Evolutionary conservation across 1,140 invertebrate species (phyloP).

Genomic region (Grapholita molesta): DNA sequence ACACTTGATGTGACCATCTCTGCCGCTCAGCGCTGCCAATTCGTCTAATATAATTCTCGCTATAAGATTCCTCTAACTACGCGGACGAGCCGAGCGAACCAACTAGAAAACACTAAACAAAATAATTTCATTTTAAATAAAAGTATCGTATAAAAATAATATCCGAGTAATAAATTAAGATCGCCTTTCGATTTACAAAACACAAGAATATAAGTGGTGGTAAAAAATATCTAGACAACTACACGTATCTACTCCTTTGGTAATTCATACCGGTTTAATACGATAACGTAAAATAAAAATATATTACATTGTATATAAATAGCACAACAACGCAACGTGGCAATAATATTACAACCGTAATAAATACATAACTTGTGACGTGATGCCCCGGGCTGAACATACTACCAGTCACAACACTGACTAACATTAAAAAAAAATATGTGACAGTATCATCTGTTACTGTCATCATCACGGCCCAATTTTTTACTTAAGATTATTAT

Average conservation of each 20-base stretch:
- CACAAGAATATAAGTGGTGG: conserved; percentile 5
- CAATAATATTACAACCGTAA: conserved; percentile 43
- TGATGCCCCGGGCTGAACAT: neutral
- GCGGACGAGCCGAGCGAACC: conserved; percentile 24
- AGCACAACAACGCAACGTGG: conserved; percentile 41
- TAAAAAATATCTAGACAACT: conserved; percentile 49
- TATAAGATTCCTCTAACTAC: conserved; percentile 31
- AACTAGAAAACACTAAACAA: conserved; percentile 40
- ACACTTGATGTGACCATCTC: too few species aligned
- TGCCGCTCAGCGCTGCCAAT: conserved; percentile 40
- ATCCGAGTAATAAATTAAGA: conserved; percentile 18
- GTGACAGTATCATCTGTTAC: too few species aligned
- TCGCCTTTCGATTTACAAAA: neutral
- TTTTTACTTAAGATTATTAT: too few species aligned
- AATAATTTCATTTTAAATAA: conserved; percentile 36
- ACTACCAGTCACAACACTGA: neutral
- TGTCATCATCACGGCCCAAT: too few species aligned
- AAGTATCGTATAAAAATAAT: conserved; percentile 22
- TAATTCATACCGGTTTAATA: conserved; percentile 70
- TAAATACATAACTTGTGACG: conserved; percentile 42
- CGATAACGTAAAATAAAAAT: conserved; percentile 51
- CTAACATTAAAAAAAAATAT: too few species aligned
- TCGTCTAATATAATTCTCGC: conserved; percentile 52
- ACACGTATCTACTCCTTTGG: conserved; percentile 72
- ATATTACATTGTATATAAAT: conserved; percentile 51